These are phyloP conservation scores for Hipparchia semele DNA, from an alignment of 2,888 invertebrate genomes.

Conservation along the genomic window DNA sequence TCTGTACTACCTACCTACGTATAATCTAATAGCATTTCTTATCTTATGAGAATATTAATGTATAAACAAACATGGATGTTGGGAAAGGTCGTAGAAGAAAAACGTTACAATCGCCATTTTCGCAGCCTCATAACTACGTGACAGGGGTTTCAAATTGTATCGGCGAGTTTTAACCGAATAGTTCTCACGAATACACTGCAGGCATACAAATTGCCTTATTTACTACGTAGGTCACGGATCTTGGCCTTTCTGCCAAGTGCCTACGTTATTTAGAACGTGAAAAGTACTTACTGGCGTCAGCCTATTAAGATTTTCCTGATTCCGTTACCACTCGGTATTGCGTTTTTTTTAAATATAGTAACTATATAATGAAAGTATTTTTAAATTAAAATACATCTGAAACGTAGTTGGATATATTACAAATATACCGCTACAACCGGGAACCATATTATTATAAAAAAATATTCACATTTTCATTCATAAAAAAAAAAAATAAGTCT, in stretches of 20 bases:
- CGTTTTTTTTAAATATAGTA: too few relatives aligned
- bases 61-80: not conserved
- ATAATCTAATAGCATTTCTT: not conserved
- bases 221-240: conserved; percentile 53
- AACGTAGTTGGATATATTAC: too few relatives aligned
- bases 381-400: too few relatives aligned
- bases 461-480: too few relatives aligned
- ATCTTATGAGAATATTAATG: not conserved
- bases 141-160: conserved; percentile 29
- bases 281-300: conserved; percentile 25
- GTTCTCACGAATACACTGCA: conserved; percentile 26
- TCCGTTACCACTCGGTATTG: not conserved
- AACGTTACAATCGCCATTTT: conserved; percentile 14
- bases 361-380: too few relatives aligned
- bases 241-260: conserved; percentile 33
- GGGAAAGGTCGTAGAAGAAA: conserved; percentile 9
- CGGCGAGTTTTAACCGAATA: conserved; percentile 24
- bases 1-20: not conserved
- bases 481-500: too few relatives aligned
- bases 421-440: too few relatives aligned
- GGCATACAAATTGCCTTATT: conserved; percentile 49
- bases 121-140: conserved; percentile 36
- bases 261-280: conserved; percentile 23
- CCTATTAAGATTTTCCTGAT: not conserved
- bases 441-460: too few relatives aligned